Percentiles rank a stretch among this genome's conserved stretches.
Evolutionary conservation across 1,140 invertebrate genomes (phyloP).

Genomic region (Trinorchestia longiramus): DNA sequence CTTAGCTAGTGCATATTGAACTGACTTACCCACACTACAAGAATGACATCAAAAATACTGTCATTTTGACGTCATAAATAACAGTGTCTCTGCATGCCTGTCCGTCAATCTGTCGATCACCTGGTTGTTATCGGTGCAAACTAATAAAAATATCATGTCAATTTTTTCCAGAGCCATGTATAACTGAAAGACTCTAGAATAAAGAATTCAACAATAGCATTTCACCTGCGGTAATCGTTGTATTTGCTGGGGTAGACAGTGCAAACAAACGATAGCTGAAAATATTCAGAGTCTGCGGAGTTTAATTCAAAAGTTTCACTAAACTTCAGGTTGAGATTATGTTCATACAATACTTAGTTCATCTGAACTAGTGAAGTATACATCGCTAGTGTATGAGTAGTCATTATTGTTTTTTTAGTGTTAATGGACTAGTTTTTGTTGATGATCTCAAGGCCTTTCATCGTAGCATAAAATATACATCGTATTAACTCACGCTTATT

Average conservation of each 20-base stretch:
- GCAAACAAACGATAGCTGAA: not conserved
- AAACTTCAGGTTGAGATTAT: not conserved
- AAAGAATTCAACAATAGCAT: not conserved
- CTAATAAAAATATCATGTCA: not conserved
- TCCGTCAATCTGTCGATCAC: not conserved
- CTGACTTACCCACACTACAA: not conserved
- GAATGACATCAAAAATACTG: not conserved
- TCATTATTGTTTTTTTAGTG: too few relatives aligned
- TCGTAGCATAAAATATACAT: too few relatives aligned
- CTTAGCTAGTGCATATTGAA: too few relatives aligned
- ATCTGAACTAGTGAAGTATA: too few relatives aligned
- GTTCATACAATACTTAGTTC: too few relatives aligned
- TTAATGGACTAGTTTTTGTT: too few relatives aligned
- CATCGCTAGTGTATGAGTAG: too few relatives aligned
- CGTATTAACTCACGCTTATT: too few relatives aligned
- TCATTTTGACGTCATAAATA: not conserved
- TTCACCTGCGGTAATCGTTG: not conserved
- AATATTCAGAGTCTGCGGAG: not conserved
- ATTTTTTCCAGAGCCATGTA: not conserved
- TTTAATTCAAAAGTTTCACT: not conserved
- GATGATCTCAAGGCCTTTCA: too few relatives aligned
- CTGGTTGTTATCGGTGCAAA: not conserved
- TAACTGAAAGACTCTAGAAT: not conserved
- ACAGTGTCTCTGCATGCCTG: not conserved
- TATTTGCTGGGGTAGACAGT: not conserved